A percentile compares a stretch with the other conserved stretches of the same genome.
Evolutionary conservation across 2,888 invertebrate species (phyloP).

Genomic region (Diabrotica balteata): DNA sequence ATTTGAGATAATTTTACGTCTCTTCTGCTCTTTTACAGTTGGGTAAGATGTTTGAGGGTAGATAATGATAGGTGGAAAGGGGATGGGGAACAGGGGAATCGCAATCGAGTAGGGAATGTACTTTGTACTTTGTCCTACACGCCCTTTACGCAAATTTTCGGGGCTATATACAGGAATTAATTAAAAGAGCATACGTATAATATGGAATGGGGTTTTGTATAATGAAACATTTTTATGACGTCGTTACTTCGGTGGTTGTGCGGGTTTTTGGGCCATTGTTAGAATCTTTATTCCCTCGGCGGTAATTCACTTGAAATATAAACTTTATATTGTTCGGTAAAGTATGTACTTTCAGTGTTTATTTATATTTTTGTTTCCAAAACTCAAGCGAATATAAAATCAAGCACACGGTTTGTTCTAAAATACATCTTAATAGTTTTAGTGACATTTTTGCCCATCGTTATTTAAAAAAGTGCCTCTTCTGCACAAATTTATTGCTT

Average conservation of each 20-base stretch:
- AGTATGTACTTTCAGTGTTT: too few relatives aligned
- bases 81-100: conserved; percentile 34
- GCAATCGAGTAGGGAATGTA: conserved; percentile 38
- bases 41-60: conserved; percentile 56
- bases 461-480: too few relatives aligned
- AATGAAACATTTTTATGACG: conserved; percentile 31
- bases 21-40: conserved; percentile 56
- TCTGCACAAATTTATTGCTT: too few relatives aligned
- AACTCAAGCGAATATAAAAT: too few relatives aligned
- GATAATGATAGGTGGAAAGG: conserved; percentile 52
- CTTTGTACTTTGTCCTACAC: conserved; percentile 37
- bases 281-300: conserved; percentile 21
- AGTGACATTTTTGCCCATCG: too few relatives aligned
- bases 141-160: conserved; percentile 45
- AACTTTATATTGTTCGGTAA: conserved; percentile 2
- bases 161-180: conserved; percentile 42
- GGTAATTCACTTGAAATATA: conserved; percentile 12
- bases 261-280: conserved; percentile 15
- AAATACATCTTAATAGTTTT: too few relatives aligned
- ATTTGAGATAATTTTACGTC: conserved; percentile 59
- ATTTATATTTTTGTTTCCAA: too few relatives aligned
- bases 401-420: too few relatives aligned
- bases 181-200: conserved; percentile 33
- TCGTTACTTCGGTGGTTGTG: conserved; percentile 16
- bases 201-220: conserved; percentile 42